These are phyloP conservation scores for Microtus oregoni DNA, from an alignment of 2,113 vertebrate species.

Conservation along the genomic window DNA sequence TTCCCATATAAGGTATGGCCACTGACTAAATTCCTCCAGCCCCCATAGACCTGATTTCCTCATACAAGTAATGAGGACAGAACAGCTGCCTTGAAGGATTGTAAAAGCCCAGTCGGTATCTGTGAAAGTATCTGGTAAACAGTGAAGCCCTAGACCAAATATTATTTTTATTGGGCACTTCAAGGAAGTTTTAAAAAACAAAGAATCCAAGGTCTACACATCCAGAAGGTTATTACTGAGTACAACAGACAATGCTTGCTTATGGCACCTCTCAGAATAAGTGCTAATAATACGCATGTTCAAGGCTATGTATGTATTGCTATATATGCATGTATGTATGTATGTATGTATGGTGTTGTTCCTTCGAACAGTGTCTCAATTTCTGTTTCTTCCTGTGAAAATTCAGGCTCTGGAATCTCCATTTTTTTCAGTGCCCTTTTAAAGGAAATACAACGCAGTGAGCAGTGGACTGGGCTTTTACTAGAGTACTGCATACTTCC, in stretches of 20 bases:
- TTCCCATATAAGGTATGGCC: background rate
- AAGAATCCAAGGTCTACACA: slow-evolving; percentile 8
- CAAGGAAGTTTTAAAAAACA: background rate
- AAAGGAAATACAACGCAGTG: background rate
- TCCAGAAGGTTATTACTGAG: background rate
- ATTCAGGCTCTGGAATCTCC: background rate
- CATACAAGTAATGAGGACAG: background rate
- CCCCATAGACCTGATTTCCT: background rate
- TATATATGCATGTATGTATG: no score
- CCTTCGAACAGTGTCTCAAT: background rate
- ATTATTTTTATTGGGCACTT: slow-evolving; percentile 31
- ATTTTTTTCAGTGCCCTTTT: background rate
- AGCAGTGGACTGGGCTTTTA: no score
- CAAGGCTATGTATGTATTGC: background rate
- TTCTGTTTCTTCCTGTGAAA: slow-evolving; percentile 32
- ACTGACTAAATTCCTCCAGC: background rate
- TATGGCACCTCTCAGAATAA: background rate
- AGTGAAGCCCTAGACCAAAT: slow-evolving; percentile 34
- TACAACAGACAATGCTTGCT: background rate
- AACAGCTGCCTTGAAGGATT: background rate
- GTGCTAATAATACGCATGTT: background rate
- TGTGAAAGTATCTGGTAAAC: slow-evolving; percentile 42
- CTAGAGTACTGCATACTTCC: background rate
- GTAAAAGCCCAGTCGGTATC: background rate
- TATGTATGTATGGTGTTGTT: background rate